Evolutionary conservation across 2,113 vertebrate genomes (phyloP).

Genomic region (Rhipidura dahli): DNA sequence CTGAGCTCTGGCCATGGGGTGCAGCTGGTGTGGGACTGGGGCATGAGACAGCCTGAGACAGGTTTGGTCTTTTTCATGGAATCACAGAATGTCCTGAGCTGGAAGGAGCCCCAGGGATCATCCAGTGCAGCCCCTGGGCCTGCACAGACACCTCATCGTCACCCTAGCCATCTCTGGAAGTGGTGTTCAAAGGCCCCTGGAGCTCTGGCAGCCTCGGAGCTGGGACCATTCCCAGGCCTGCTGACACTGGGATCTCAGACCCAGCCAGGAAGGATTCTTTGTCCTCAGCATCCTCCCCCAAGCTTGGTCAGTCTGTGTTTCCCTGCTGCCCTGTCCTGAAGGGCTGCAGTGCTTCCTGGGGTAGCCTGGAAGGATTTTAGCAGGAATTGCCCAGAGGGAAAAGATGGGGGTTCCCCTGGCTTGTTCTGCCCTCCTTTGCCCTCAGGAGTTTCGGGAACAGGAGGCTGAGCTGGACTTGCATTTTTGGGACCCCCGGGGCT

Average conservation of each 20-base stretch:
- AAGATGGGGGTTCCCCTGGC: not conserved
- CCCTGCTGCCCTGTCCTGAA: not conserved
- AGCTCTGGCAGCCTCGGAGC: not conserved
- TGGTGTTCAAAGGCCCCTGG: rapidly evolving
- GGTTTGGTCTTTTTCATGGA: not conserved
- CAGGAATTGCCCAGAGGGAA: not conserved
- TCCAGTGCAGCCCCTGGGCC: not conserved
- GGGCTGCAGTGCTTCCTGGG: not conserved
- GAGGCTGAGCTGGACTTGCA: not conserved
- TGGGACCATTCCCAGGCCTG: rapidly evolving
- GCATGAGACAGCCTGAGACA: not conserved
- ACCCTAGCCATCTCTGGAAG: not conserved
- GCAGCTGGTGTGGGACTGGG: not conserved
- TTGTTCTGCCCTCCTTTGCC: not conserved
- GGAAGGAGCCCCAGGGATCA: not conserved
- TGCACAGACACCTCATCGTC: not conserved
- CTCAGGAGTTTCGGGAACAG: not conserved
- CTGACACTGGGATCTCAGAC: not conserved
- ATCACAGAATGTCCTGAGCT: not conserved
- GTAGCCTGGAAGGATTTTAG: not conserved
- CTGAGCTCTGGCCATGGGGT: not conserved
- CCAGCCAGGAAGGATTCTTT: no score
- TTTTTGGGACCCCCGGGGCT: not conserved
- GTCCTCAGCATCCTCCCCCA: not conserved
- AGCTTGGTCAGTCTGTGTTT: not conserved